Base-by-base conservation (phyloP, 2,888 invertebrate species). In the Rambutsinella grinnellia region DNA sequence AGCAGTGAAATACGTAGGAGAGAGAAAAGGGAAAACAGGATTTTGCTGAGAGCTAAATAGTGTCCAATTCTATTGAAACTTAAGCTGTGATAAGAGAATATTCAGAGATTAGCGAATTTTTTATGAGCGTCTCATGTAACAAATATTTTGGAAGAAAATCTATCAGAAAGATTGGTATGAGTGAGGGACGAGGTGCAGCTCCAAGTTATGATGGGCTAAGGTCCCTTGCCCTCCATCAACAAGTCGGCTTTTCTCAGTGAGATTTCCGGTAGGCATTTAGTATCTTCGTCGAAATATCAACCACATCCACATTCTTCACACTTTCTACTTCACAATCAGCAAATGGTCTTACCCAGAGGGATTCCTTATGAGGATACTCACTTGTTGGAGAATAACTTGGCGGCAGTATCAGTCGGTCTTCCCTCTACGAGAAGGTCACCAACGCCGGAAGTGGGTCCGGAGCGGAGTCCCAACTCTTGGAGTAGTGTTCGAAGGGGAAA, bases 181-280 rank as follows among this genome's bases (percentile, higher is more conserved):
- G 65, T 19, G 70, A 70, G 65, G 76, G 65, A 17, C 69, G 60
- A 27, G 65, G 65, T 19, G 63, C 27, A 15, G 70, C 65, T 13
- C 70, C 69, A 24, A 76, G 69, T 58, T 66, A 65, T 46, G 70
- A 76, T 44, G 76, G 76, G 54, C 47, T 76, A 24, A 51, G 70
- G n/a, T 63, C 76, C n/a, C 68, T 76, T 19, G 76, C 76, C 13
- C 23, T 76, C 6, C 69, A 76, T 60, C 76, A 76, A 36, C 76
- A 76, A 47, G n/a, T 65, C 76, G 3, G 76, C 76, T 6, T 49
- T 70, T 19, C 27, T 70, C 27, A 70, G 60, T 21, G 76, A 76
- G 36, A 51, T 66, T 57, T 46, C 28, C 17, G 53, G 28, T 10
- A 21, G 63, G 15, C 51, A 53, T 10, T 53, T 27, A 19, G 5